A percentile compares a stretch with the other conserved stretches of the same genome.
Conservation (phyloP, 2,888 invertebrate genomes). For the Heliothis peltigera region DNA sequence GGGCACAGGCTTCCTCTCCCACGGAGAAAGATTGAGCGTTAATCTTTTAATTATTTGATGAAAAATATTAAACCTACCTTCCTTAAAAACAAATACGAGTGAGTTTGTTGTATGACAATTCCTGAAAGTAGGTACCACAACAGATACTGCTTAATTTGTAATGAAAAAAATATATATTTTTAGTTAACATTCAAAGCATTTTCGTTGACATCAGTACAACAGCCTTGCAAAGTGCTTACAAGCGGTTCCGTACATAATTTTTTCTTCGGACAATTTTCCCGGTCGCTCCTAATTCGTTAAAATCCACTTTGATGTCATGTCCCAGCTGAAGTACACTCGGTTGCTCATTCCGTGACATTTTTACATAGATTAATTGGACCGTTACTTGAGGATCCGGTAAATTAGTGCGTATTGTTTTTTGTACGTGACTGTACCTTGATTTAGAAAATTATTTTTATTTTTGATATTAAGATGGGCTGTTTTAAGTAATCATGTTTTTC, state of each 20-base stretch:
- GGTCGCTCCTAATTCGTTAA: slow-evolving; percentile 55
- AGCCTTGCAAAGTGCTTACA: slow-evolving; percentile 18
- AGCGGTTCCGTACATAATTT: slow-evolving; percentile 26
- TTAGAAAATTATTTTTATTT: neutral
- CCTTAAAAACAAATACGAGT: too few relatives aligned
- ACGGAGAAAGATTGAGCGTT: too few relatives aligned
- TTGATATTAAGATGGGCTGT: too few relatives aligned
- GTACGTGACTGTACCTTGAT: slow-evolving; percentile 14
- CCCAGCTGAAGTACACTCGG: slow-evolving; percentile 46
- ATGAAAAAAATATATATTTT: neutral
- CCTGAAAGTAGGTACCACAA: too few relatives aligned
- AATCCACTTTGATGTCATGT: slow-evolving; percentile 58
- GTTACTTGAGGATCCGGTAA: slow-evolving; percentile 26
- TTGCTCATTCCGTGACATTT: slow-evolving; percentile 55
- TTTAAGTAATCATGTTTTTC: too few relatives aligned
- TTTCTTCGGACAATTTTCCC: slow-evolving; percentile 33
- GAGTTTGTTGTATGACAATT: too few relatives aligned
- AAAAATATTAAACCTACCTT: too few relatives aligned
- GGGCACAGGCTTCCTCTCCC: too few relatives aligned
- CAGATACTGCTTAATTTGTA: too few relatives aligned
- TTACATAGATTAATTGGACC: slow-evolving; percentile 54
- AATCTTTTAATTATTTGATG: too few relatives aligned
- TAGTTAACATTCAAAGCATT: slow-evolving; percentile 2
- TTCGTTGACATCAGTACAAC: slow-evolving; percentile 24
- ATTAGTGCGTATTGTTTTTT: slow-evolving; percentile 40